phyloP scores from a whole-genome alignment of 2,888 invertebrate genomes.

The Danaus chrysippus region DNA sequence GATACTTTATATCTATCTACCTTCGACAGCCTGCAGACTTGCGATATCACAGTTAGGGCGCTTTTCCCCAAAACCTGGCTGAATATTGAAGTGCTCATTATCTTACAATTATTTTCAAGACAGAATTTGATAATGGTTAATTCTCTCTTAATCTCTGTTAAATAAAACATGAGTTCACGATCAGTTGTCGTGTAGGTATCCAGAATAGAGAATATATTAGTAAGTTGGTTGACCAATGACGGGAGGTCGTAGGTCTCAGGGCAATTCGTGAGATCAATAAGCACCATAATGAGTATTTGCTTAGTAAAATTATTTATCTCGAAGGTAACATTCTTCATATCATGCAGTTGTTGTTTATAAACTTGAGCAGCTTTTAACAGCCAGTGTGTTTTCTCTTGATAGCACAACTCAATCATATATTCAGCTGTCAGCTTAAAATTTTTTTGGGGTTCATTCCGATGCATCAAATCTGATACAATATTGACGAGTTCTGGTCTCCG shows the following conservation, averaged over 20 bases:
- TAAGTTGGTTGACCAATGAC: conserved; percentile 65
- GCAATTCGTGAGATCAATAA: conserved; percentile 71
- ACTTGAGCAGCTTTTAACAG: conserved; percentile 69
- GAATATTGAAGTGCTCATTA: conserved; percentile 72
- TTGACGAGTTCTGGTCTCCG: conserved; percentile 57
- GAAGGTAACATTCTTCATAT: conserved; percentile 70
- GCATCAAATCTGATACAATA: conserved; percentile 55
- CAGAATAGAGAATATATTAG: conserved; percentile 71
- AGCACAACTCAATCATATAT: conserved; percentile 73
- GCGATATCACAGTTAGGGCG: conserved; percentile 73
- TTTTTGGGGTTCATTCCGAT: conserved; percentile 63
- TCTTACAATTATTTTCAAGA: conserved; percentile 71
- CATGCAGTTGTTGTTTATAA: conserved; percentile 65
- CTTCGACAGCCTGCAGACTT: conserved; percentile 70
- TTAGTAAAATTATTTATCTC: conserved; percentile 74
- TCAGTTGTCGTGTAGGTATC: conserved; percentile 66
- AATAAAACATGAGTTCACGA: conserved; percentile 67
- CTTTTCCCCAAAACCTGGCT: conserved; percentile 68
- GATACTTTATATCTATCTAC: conserved; percentile 74
- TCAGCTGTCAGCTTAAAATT: conserved; percentile 71
- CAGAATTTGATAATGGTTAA: conserved; percentile 72
- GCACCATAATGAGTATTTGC: conserved; percentile 72
- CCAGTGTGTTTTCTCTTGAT: conserved; percentile 72
- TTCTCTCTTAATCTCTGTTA: conserved; percentile 73
- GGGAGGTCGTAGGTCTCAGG: conserved; percentile 69